Evolutionary conservation across 37 sponge, comb jelly and placozoan genomes (phyloP).

Genomic region (Beroe ovata): DNA sequence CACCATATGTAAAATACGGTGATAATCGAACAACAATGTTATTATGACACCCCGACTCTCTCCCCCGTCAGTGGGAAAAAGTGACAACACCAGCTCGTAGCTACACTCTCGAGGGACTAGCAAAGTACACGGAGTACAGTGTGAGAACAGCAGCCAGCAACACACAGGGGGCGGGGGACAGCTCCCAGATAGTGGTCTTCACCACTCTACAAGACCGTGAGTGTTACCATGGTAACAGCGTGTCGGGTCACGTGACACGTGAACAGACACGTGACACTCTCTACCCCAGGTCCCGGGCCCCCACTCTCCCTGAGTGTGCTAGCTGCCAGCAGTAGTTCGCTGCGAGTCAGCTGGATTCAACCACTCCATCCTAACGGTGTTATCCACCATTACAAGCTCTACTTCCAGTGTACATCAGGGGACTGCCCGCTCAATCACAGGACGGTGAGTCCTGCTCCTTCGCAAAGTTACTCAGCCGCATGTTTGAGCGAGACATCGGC

Average conservation of each 20-base stretch:
- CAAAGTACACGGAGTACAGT: constrained; percentile 56
- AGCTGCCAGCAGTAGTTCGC: constrained; percentile 57
- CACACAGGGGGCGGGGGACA: constrained; percentile 55
- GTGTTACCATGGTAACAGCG: no score
- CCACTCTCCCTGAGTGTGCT: constrained; percentile 2
- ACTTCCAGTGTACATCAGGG: constrained; percentile 57
- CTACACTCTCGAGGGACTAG: constrained; percentile 7
- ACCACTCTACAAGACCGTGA: constrained; percentile 44
- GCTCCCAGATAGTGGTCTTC: constrained; percentile 44
- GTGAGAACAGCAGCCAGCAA: constrained; percentile 13
- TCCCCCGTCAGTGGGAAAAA: constrained; percentile 29
- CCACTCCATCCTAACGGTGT: constrained; percentile 58
- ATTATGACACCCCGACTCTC: background rate
- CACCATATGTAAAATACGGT: no score
- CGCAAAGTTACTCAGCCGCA: background rate
- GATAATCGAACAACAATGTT: no score
- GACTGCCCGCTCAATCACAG: constrained; percentile 39
- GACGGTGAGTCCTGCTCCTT: background rate
- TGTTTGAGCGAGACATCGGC: no score
- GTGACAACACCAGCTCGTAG: background rate
- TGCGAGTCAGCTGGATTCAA: constrained; percentile 54
- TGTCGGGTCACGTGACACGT: no score
- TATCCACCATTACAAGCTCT: constrained; percentile 38
- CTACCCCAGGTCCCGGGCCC: constrained; percentile 43
- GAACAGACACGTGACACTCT: no score